phyloP scores from a whole-genome alignment of 2,797 vertebrate genomes.

The Periophthalmus magnuspinnatus region DNA sequence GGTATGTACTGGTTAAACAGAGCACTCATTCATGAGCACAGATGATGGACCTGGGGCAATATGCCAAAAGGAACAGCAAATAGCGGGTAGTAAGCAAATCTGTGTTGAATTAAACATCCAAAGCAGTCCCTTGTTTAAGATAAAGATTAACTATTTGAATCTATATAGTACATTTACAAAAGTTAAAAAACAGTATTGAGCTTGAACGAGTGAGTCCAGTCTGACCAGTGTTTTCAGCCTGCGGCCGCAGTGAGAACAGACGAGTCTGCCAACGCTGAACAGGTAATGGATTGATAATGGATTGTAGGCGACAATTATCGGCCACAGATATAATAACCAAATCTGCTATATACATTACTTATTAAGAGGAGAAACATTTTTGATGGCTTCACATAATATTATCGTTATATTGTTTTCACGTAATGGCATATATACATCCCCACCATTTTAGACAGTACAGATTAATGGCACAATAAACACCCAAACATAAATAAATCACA shows the following conservation, averaged over 20 bases:
- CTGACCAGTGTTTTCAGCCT: neutral
- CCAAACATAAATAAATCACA: neutral
- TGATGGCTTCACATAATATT: neutral
- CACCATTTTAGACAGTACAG: neutral
- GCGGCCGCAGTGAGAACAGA: neutral
- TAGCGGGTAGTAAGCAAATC: neutral
- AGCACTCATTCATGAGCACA: conserved; percentile 60
- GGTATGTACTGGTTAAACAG: conserved; percentile 48
- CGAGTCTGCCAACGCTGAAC: neutral
- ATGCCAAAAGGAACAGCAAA: conserved; percentile 7
- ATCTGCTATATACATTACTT: neutral
- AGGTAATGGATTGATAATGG: too few relatives aligned
- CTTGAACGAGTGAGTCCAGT: neutral
- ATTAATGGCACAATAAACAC: neutral
- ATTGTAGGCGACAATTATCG: neutral
- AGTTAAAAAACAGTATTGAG: neutral
- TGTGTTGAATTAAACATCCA: neutral
- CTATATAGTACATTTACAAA: too few relatives aligned
- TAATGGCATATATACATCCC: neutral
- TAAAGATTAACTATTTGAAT: too few relatives aligned
- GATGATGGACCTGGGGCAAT: conserved; percentile 12
- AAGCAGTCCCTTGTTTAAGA: neutral
- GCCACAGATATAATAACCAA: neutral
- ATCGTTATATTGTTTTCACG: neutral
- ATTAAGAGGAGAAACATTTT: neutral